These are phyloP conservation scores for Talpa occidentalis DNA, from an alignment of 2,113 vertebrate genomes.

Conservation along the genomic window DNA sequence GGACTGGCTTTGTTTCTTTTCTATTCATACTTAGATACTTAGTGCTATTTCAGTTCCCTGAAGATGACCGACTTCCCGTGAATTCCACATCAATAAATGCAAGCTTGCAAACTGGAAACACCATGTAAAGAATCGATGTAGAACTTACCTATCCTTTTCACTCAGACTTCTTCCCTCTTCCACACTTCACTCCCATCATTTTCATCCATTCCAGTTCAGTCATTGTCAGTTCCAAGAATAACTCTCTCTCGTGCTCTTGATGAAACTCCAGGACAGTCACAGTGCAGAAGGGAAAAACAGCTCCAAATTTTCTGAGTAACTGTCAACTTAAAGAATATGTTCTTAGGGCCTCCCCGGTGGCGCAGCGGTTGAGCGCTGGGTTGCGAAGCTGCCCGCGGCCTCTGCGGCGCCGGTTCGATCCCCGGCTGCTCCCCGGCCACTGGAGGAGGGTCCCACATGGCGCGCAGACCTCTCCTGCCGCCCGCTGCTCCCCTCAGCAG, in stretches of 20 bases:
- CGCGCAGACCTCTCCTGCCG: too few species aligned
- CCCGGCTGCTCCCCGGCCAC: too few species aligned
- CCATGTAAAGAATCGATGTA: not conserved
- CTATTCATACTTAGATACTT: not conserved
- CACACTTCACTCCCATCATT: not conserved
- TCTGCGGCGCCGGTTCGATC: too few species aligned
- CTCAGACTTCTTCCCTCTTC: not conserved
- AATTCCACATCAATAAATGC: not conserved
- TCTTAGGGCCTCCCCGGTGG: too few species aligned
- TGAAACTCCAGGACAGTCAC: not conserved
- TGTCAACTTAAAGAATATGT: not conserved
- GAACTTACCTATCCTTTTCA: not conserved
- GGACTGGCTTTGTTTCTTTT: not conserved
- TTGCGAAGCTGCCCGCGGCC: too few species aligned
- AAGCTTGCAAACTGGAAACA: not conserved
- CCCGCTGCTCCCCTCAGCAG: too few species aligned
- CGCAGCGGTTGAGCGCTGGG: too few species aligned
- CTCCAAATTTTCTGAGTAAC: constrained; percentile 13
- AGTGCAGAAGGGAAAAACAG: not conserved
- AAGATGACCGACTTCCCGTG: not conserved
- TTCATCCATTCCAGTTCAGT: not conserved
- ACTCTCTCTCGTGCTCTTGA: not conserved
- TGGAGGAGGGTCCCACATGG: too few species aligned
- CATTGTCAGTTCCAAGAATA: constrained; percentile 2
- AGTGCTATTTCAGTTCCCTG: not conserved